Conservation (phyloP, 2,113 vertebrate species). For the Dasypus novemcinctus region DNA sequence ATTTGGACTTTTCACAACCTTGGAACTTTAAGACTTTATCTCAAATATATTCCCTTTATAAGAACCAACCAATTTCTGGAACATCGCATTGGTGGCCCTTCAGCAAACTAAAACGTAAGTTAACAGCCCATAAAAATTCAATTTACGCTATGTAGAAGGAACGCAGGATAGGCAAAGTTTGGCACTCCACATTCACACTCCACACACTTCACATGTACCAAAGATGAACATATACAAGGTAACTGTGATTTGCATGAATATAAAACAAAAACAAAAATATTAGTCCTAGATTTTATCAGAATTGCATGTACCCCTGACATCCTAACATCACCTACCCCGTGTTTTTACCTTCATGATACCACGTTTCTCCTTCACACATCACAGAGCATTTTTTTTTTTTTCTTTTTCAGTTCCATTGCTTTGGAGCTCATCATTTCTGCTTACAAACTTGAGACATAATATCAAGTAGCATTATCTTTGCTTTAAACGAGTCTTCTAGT, state of each 20-base stretch:
- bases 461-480: neutral
- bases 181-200: neutral
- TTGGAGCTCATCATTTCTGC: neutral
- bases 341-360: neutral
- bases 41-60: too few relatives aligned
- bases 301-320: neutral
- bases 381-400: neutral
- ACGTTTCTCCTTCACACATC: neutral
- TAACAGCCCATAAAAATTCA: too few relatives aligned
- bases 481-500: neutral
- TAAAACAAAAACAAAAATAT: neutral
- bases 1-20: too few relatives aligned
- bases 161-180: neutral
- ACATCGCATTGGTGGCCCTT: too few relatives aligned
- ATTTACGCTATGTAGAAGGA: too few relatives aligned
- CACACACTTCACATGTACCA: neutral
- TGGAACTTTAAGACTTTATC: too few relatives aligned
- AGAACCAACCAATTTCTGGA: too few relatives aligned
- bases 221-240: neutral
- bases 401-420: neutral
- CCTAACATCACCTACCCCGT: neutral
- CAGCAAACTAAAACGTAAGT: too few relatives aligned
- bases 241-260: neutral
- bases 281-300: neutral
- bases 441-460: conserved; percentile 34